A percentile compares a stretch with the other conserved stretches of the same genome.
These are phyloP conservation scores for Tapirus terrestris DNA, from an alignment of 2,113 vertebrate genomes.

Conservation along the genomic window DNA sequence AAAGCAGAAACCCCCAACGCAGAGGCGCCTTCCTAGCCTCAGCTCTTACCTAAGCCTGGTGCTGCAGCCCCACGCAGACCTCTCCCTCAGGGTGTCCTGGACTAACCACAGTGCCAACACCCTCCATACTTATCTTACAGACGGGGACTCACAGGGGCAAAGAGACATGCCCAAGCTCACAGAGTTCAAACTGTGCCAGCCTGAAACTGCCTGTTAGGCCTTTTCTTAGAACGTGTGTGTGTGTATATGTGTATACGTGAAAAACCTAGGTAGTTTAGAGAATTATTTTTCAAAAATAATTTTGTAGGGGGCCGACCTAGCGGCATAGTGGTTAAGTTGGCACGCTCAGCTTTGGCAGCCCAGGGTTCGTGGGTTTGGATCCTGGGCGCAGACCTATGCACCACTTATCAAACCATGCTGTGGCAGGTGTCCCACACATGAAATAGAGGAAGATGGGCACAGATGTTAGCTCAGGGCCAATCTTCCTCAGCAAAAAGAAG, in stretches of 20 bases:
- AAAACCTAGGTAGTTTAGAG: not conserved
- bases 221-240: not conserved
- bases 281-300: not conserved
- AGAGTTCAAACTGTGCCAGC: not conserved
- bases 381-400: too few species aligned
- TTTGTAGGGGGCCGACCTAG: not conserved
- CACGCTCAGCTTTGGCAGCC: too few species aligned
- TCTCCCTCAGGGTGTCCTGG: not conserved
- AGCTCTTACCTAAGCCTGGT: not conserved
- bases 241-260: not conserved
- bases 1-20: not conserved
- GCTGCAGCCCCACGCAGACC: not conserved
- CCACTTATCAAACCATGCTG: too few species aligned
- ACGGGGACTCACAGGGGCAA: not conserved
- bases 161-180: not conserved
- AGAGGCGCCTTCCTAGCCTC: not conserved
- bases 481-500: too few species aligned
- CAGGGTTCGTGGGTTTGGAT: too few species aligned
- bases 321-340: too few species aligned
- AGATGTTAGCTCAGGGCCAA: too few species aligned
- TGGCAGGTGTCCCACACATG: too few species aligned
- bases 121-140: not conserved
- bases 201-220: not conserved
- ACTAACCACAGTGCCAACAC: not conserved
- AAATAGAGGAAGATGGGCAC: too few species aligned